Percentiles rank a stretch among this genome's conserved stretches.
These are phyloP conservation scores for Micromys minutus DNA, from an alignment of 2,113 vertebrate species.

Conservation along the genomic window DNA sequence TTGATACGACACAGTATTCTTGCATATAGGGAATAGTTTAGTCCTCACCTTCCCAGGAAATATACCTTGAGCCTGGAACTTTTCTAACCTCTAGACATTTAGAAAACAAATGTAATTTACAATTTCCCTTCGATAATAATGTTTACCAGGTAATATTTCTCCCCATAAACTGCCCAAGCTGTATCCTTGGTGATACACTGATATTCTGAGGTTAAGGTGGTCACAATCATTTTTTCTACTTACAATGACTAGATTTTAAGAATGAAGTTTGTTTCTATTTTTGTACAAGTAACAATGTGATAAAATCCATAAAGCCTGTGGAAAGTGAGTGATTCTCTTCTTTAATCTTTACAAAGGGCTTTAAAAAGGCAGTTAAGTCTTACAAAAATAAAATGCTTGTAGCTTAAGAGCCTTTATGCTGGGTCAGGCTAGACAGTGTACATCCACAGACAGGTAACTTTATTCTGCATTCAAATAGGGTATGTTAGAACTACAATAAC, in stretches of 20 bases:
- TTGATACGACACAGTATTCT: rapidly evolving
- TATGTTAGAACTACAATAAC: background rate
- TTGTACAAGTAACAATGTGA: background rate
- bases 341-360: background rate
- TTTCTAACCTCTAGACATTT: background rate
- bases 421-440: background rate
- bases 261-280: background rate
- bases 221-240: slow-evolving; percentile 15
- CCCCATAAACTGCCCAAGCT: background rate
- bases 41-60: background rate
- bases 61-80: background rate
- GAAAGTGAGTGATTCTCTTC: background rate
- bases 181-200: background rate
- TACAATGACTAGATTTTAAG: background rate
- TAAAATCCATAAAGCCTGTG: background rate
- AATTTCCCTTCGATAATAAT: background rate
- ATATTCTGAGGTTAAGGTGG: background rate
- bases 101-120: background rate
- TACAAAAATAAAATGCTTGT: background rate
- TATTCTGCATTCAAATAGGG: background rate
- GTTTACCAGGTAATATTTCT: background rate
- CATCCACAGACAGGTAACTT: background rate
- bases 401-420: background rate
- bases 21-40: background rate
- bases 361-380: background rate